phyloP scores from a whole-genome alignment of 2,888 invertebrate species.

The Apamea monoglypha region DNA sequence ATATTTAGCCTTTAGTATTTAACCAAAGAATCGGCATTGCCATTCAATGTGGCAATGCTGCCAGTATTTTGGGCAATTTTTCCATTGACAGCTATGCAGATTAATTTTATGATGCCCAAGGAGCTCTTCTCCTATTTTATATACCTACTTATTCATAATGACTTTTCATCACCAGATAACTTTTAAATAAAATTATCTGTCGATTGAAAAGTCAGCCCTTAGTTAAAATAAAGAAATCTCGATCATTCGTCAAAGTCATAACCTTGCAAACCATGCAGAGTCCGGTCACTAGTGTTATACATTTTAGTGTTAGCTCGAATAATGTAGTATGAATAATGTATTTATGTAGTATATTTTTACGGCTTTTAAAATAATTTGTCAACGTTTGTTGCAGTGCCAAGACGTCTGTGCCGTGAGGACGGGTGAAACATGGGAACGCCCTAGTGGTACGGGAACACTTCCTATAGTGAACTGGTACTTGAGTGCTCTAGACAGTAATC shows the following conservation, averaged over 20 bases:
- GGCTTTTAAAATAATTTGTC: neutral
- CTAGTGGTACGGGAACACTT: slow-evolving; percentile 81
- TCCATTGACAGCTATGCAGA: neutral
- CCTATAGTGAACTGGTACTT: slow-evolving; percentile 68
- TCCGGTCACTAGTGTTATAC: neutral
- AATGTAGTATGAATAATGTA: neutral
- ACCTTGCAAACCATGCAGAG: neutral
- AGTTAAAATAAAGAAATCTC: neutral
- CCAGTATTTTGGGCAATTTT: neutral
- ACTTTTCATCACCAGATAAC: no score
- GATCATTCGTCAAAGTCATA: neutral
- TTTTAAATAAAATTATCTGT: no score
- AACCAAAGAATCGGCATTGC: neutral
- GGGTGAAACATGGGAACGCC: slow-evolving; percentile 73
- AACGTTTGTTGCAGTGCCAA: slow-evolving; percentile 83
- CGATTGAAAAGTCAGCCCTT: no score
- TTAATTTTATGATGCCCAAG: neutral
- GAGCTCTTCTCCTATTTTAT: neutral
- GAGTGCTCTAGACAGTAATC: slow-evolving; percentile 44
- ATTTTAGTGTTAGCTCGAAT: neutral
- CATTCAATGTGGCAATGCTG: neutral
- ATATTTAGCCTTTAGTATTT: neutral
- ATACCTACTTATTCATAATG: neutral
- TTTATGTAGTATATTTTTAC: neutral
- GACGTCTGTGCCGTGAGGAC: slow-evolving; percentile 86